A percentile compares a stretch with the other conserved stretches of the same genome.
These are phyloP conservation scores for Girardinichthys multiradiatus DNA, from an alignment of 2,113 vertebrate species.

Conservation along the genomic window DNA sequence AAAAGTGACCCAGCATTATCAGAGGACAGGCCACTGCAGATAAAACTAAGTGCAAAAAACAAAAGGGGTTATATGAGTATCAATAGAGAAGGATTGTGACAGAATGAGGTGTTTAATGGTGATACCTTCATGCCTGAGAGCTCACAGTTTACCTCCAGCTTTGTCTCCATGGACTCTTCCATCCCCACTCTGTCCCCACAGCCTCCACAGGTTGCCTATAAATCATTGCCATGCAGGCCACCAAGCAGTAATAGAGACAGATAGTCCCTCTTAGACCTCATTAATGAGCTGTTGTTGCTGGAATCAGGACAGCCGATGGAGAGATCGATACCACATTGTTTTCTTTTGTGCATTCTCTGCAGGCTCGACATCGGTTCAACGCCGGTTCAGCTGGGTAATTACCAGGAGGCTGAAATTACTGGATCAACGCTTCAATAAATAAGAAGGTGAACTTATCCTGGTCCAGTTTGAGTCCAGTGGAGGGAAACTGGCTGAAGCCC, in stretches of 20 bases:
- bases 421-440: conserved; percentile 30
- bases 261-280: conserved; percentile 60
- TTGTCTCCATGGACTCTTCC: conserved; percentile 18
- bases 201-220: conserved; percentile 62
- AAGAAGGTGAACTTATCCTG: conserved; percentile 15
- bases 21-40: too few species aligned
- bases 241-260: conserved; percentile 68
- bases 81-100: not conserved
- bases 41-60: too few species aligned
- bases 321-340: conserved; percentile 56
- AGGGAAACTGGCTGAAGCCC: not conserved
- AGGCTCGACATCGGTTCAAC: not conserved
- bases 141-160: conserved; percentile 15
- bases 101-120: not conserved
- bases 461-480: not conserved
- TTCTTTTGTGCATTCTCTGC: conserved; percentile 34
- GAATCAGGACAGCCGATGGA: conserved; percentile 44
- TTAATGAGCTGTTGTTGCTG: conserved; percentile 71
- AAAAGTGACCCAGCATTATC: too few species aligned
- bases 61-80: not conserved
- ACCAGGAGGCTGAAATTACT: conserved; percentile 25
- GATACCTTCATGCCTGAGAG: conserved; percentile 15
- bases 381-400: conserved; percentile 25
- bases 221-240: conserved; percentile 59
- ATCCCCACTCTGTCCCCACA: conserved; percentile 30